Conservation (phyloP, 2,888 invertebrate genomes). For the Nasonovia ribisnigri region DNA sequence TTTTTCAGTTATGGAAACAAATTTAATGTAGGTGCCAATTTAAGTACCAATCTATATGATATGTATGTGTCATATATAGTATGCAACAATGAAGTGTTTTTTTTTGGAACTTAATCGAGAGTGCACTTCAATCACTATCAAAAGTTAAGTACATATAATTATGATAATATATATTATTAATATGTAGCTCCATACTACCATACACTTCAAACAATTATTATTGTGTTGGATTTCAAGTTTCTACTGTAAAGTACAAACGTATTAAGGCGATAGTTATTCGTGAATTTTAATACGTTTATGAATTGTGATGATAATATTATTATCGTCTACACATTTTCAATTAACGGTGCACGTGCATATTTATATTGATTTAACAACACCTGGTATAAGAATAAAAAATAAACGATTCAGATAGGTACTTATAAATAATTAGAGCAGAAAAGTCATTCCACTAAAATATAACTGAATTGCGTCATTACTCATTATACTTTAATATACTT, state of each 20-base stretch:
- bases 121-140: neutral
- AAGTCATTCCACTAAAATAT: neutral
- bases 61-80: too few relatives aligned
- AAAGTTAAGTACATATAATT: neutral
- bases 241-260: neutral
- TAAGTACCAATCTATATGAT: too few relatives aligned
- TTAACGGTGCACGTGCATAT: neutral
- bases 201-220: too few relatives aligned
- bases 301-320: neutral
- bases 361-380: neutral
- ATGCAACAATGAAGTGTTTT: too few relatives aligned
- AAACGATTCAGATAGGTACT: neutral
- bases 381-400: neutral
- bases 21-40: too few relatives aligned
- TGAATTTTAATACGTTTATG: neutral
- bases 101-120: too few relatives aligned
- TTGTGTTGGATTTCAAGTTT: too few relatives aligned
- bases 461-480: neutral
- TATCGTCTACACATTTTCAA: neutral
- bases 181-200: too few relatives aligned
- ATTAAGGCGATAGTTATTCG: neutral
- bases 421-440: neutral
- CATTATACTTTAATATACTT: neutral
- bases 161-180: too few relatives aligned
- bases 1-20: too few relatives aligned